These are phyloP conservation scores for Coelopa pilipes DNA, from an alignment of 2,888 invertebrate species.

Conservation along the genomic window DNA sequence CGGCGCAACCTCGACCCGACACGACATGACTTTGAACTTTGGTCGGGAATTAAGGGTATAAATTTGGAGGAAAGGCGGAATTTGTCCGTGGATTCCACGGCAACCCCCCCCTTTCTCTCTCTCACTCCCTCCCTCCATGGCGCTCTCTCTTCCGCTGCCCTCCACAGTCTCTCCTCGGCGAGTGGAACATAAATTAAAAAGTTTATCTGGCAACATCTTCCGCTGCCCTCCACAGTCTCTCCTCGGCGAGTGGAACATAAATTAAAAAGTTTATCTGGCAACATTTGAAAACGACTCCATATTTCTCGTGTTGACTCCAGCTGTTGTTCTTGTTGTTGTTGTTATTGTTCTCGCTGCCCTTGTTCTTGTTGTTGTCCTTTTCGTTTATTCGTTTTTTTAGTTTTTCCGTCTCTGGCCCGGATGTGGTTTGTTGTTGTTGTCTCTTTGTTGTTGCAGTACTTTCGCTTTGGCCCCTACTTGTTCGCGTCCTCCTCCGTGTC, in stretches of 20 bases:
- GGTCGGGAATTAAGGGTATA: too few species aligned
- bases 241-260: too few species aligned
- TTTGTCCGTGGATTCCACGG: not conserved
- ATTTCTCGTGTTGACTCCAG: not conserved
- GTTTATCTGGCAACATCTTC: too few species aligned
- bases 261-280: too few species aligned
- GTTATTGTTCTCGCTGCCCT: not conserved
- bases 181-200: too few species aligned
- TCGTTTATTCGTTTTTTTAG: not conserved
- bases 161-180: too few species aligned
- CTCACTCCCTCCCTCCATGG: not conserved
- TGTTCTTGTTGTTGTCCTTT: not conserved
- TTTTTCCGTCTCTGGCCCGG: not conserved
- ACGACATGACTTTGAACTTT: too few species aligned
- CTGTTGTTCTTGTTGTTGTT: not conserved
- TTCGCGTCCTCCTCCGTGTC: too few species aligned
- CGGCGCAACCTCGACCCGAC: too few species aligned
- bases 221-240: too few species aligned
- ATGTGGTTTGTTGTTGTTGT: not conserved
- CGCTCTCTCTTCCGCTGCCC: not conserved
- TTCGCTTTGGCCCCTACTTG: not conserved
- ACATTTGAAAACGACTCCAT: not conserved
- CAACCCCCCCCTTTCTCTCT: not conserved
- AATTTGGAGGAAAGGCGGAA: too few species aligned
- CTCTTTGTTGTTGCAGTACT: not conserved